Percentiles rank a stretch among this genome's conserved stretches.
phyloP scores from a whole-genome alignment of 37 sponge, comb jelly and placozoan species.

The Sycon ciliatum region DNA sequence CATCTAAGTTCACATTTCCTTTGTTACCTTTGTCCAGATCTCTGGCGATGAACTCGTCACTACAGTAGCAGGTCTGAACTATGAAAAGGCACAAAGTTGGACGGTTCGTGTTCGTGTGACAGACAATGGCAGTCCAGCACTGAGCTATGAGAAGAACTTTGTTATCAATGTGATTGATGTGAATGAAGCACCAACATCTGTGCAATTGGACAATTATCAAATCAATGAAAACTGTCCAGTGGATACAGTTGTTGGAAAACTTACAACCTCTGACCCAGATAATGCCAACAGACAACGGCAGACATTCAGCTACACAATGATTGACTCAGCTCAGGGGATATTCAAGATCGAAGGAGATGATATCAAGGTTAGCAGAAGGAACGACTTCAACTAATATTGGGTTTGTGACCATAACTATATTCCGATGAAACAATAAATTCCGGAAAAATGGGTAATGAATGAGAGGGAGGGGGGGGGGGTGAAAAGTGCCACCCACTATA shows the following conservation, averaged over 20 bases:
- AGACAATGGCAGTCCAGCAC: neutral
- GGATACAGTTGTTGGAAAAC: slow-evolving; percentile 1
- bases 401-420: too few species aligned
- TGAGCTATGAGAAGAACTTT: neutral
- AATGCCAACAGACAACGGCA: too few species aligned
- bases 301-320: slow-evolving; percentile 1
- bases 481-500: too few species aligned
- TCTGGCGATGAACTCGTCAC: too few species aligned
- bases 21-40: too few species aligned
- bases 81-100: neutral
- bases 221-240: neutral
- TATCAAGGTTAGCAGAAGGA: too few species aligned
- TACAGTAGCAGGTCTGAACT: neutral
- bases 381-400: too few species aligned
- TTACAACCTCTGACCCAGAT: neutral
- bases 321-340: slow-evolving; percentile 1
- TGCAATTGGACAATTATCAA: neutral
- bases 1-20: too few species aligned
- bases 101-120: neutral
- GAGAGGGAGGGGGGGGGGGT: too few species aligned
- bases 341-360: neutral
- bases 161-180: neutral
- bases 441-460: too few species aligned
- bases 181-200: slow-evolving; percentile 8
- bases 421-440: too few species aligned